Percentiles rank a stretch among this genome's conserved stretches.
Evolutionary conservation across 2,797 vertebrate species (phyloP).

Genomic region (Amphiprion clarkii): DNA sequence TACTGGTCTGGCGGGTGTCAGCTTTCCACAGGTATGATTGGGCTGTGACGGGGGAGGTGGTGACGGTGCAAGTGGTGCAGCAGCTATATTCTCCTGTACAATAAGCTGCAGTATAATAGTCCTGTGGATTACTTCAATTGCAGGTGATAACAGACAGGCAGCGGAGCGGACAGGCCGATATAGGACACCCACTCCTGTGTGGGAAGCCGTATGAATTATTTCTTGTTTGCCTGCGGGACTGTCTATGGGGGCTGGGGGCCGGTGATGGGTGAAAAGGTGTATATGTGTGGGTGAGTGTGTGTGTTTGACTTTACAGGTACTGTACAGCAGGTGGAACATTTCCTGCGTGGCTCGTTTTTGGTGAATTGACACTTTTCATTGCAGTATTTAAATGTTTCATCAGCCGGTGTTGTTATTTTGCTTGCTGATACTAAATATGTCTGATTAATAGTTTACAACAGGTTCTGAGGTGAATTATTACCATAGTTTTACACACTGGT

Average conservation of each 20-base stretch:
- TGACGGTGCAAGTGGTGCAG: slow-evolving; percentile 46
- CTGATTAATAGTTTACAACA: not conserved
- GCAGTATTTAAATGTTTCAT: not conserved
- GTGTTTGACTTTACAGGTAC: slow-evolving; percentile 42
- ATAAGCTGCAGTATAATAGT: slow-evolving; percentile 88
- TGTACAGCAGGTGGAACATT: slow-evolving; percentile 1
- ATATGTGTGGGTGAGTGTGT: not conserved
- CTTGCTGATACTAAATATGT: not conserved
- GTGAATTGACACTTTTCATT: not conserved
- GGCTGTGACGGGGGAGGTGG: slow-evolving; percentile 67
- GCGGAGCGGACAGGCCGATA: slow-evolving; percentile 88
- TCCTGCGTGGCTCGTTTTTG: slow-evolving; percentile 8
- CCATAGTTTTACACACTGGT: not conserved
- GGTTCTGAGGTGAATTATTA: not conserved
- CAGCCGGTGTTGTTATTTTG: not conserved
- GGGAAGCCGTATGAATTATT: slow-evolving; percentile 94
- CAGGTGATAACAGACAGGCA: slow-evolving; percentile 92
- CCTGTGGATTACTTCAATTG: slow-evolving; percentile 91
- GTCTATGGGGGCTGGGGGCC: slow-evolving; percentile 72
- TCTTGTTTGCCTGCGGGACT: slow-evolving; percentile 84
- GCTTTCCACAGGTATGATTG: slow-evolving; percentile 82
- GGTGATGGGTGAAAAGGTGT: slow-evolving; percentile 44
- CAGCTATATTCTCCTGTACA: slow-evolving; percentile 88
- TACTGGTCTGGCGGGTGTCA: slow-evolving; percentile 76
- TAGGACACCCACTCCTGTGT: slow-evolving; percentile 90